Evolutionary conservation across 2,113 vertebrate species (phyloP).

Genomic region (Silurus meridionalis): DNA sequence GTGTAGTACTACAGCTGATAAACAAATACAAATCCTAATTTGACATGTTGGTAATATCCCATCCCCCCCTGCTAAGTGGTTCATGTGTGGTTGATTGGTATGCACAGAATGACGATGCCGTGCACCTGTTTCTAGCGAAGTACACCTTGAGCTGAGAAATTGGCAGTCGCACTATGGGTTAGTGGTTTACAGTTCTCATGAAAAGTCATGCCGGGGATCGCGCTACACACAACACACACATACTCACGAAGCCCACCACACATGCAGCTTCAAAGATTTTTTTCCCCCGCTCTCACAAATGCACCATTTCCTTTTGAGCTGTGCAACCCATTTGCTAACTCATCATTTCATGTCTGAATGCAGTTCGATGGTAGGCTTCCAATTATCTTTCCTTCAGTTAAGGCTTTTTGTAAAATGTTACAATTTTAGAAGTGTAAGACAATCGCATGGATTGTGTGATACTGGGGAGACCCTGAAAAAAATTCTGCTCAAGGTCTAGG

Average conservation of each 20-base stretch:
- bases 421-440: not conserved
- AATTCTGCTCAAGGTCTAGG: too few relatives aligned
- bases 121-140: conserved; percentile 53
- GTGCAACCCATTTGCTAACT: conserved; percentile 44
- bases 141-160: conserved; percentile 33
- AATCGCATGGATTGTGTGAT: not conserved
- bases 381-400: not conserved
- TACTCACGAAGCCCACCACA: conserved; percentile 39
- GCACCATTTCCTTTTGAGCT: conserved; percentile 48
- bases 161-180: conserved; percentile 34
- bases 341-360: conserved; percentile 27
- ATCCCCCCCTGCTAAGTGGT: not conserved
- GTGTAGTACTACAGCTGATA: not conserved
- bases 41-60: not conserved
- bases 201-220: conserved; percentile 45
- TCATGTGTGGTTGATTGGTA: conserved; percentile 35
- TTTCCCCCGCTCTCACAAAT: conserved; percentile 26
- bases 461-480: conserved; percentile 20
- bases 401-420: not conserved
- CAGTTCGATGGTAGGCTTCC: not conserved
- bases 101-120: conserved; percentile 37
- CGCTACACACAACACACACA: conserved; percentile 13
- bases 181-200: conserved; percentile 52
- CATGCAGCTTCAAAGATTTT: conserved; percentile 50
- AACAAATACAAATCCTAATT: conserved; percentile 8